Evolutionary conservation across 2,888 invertebrate species (phyloP).

Genomic region (Apocheima hispidaria): DNA sequence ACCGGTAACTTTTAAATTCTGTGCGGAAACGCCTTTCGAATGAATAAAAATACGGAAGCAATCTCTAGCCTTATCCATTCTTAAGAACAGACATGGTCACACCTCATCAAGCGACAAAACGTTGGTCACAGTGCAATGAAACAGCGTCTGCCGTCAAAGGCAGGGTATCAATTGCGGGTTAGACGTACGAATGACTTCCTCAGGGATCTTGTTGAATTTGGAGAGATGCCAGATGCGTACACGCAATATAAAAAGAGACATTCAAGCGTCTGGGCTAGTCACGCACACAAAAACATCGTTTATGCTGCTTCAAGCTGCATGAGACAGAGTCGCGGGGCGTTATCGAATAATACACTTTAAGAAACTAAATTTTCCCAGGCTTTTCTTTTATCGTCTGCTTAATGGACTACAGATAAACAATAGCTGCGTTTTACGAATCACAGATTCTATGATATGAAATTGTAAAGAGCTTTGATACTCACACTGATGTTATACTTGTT

Average conservation of each 20-base stretch:
- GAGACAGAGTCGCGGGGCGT: not conserved
- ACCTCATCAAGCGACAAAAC: not conserved
- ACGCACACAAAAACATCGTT: not conserved
- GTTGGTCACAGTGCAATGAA: conserved; percentile 5
- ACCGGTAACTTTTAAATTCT: too few relatives aligned
- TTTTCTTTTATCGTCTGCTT: not conserved
- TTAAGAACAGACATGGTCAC: not conserved
- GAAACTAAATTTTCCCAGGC: not conserved
- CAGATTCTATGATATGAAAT: not conserved
- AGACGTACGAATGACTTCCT: conserved; percentile 19
- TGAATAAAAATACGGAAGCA: too few relatives aligned
- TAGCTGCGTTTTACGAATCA: not conserved
- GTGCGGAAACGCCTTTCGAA: too few relatives aligned
- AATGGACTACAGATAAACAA: not conserved
- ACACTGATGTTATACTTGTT: not conserved
- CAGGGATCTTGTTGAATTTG: conserved; percentile 29
- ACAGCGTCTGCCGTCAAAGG: not conserved
- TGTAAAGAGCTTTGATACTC: conserved; percentile 13
- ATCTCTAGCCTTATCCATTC: not conserved
- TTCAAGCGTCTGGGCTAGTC: conserved; percentile 1
- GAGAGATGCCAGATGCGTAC: conserved; percentile 27
- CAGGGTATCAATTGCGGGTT: conserved; percentile 22
- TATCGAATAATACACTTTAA: not conserved
- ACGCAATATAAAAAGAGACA: conserved; percentile 4
- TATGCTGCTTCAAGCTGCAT: not conserved